phyloP scores from a whole-genome alignment of 2,797 vertebrate genomes.

The Tarsius wallacei region DNA sequence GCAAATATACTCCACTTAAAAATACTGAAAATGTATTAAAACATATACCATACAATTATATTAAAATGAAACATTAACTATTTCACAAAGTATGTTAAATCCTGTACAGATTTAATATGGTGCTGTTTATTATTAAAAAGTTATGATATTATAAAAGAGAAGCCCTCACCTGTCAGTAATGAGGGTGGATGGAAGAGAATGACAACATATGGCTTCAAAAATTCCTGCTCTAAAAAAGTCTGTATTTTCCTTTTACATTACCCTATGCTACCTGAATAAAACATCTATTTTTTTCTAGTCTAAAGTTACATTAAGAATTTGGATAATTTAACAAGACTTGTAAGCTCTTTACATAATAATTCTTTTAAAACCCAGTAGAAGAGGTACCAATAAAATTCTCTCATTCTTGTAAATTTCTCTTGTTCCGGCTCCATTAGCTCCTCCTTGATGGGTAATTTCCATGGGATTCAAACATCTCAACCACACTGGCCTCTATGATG shows the following conservation, averaged over 20 bases:
- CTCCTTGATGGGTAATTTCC: neutral
- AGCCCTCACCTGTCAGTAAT: constrained; percentile 5
- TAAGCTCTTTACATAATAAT: neutral
- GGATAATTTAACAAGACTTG: neutral
- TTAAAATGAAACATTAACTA: constrained; percentile 69
- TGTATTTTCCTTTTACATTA: constrained; percentile 25
- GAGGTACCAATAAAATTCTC: neutral
- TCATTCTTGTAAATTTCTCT: neutral
- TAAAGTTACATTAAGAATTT: constrained; percentile 36
- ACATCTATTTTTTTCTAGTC: neutral
- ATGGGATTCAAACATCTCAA: neutral
- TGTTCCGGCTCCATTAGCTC: neutral
- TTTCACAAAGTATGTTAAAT: constrained; percentile 59
- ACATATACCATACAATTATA: constrained; percentile 64
- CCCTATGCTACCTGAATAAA: neutral
- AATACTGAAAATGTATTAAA: constrained; percentile 72
- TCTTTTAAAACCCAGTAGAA: neutral
- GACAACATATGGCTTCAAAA: constrained; percentile 3
- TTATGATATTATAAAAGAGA: neutral
- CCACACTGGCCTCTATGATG: neutral
- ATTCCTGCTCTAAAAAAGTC: neutral
- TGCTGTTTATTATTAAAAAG: constrained; percentile 57
- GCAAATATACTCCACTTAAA: constrained; percentile 69
- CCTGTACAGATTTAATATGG: constrained; percentile 28
- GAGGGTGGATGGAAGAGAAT: neutral